Evolutionary conservation across 2,888 invertebrate genomes (phyloP).

Genomic region (Mayetiola destructor): DNA sequence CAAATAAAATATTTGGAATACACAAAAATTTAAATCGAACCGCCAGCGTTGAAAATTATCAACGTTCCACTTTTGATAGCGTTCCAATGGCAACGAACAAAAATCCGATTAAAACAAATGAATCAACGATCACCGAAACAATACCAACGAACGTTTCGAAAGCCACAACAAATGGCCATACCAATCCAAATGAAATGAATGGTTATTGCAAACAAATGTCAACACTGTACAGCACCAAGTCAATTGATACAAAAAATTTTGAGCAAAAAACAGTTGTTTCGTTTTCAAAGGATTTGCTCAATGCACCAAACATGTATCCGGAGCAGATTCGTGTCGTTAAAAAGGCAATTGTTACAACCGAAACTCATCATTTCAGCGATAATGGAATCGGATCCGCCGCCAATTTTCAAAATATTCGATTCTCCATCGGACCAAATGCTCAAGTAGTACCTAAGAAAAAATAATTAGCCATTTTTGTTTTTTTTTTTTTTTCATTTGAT

Average conservation of each 20-base stretch:
- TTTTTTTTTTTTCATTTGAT: background rate
- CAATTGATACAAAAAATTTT: conserved; percentile 21
- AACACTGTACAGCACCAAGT: background rate
- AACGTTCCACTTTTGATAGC: no score
- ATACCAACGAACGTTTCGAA: no score
- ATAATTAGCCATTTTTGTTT: background rate
- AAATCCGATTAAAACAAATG: no score
- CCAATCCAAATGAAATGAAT: no score
- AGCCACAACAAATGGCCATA: no score
- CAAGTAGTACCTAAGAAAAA: background rate
- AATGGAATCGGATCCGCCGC: background rate
- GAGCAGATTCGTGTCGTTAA: conserved; percentile 27
- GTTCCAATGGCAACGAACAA: no score
- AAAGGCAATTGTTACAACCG: background rate
- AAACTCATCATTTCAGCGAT: background rate
- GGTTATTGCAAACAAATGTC: no score
- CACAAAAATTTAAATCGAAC: no score
- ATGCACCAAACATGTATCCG: conserved; percentile 30
- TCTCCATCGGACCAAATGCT: background rate
- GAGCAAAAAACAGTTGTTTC: conserved; percentile 30
- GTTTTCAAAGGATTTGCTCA: conserved; percentile 29
- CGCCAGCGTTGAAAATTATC: no score
- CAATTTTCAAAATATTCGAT: background rate
- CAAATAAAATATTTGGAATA: no score
- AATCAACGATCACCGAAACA: no score